Evolutionary conservation across 1,140 invertebrate species (phyloP), one percentile per base, ranked within the genome.

Genomic region (Micrasema minimum): DNA sequence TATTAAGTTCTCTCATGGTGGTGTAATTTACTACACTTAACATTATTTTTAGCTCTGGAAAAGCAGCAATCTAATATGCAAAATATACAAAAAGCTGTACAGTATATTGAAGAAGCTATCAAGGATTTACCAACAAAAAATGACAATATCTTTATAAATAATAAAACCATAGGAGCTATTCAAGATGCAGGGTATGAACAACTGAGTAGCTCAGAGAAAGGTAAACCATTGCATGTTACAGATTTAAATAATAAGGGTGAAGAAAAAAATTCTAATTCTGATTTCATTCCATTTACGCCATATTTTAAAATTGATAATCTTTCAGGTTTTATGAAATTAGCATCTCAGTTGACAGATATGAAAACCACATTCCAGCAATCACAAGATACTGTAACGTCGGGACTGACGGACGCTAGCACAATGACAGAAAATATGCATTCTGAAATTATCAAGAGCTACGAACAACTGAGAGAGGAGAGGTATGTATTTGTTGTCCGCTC

Each of bases 371-470:
- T 81, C 35, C 72, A 76, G 31, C 70, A 79, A 3, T 83, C 83
- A 11, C 84, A 86, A 55, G 80, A 86, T 31, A 82, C 86, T 57
- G 79, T 89, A n/a, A 80, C 82, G 35, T 80, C 80, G 7, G 86
- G 83, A 31, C 78, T 90, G 7, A 85, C 83, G 2, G 83, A 87
- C 48, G 78, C 87, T 65, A 82, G 83, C 68, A 84, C 83, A 0
- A 83, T 86, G 75, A 83, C 85, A 5, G 87, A 87, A 53, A 82
- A 79, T 45, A 82, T 88, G 45, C 87, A 85, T 68, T 80, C 79
- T 12, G 85, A 87, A 71, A 83, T 90, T 57, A 84, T 86, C 5
- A 80, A 81, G 57, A 89, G 87, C 62, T 89, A 87, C 71, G 85
- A 84, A 41, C 79, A 87, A 14, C 76, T 92, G 23, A 78, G 80